Conservation (phyloP, 1,140 invertebrate genomes). For the Achroia grisella region DNA sequence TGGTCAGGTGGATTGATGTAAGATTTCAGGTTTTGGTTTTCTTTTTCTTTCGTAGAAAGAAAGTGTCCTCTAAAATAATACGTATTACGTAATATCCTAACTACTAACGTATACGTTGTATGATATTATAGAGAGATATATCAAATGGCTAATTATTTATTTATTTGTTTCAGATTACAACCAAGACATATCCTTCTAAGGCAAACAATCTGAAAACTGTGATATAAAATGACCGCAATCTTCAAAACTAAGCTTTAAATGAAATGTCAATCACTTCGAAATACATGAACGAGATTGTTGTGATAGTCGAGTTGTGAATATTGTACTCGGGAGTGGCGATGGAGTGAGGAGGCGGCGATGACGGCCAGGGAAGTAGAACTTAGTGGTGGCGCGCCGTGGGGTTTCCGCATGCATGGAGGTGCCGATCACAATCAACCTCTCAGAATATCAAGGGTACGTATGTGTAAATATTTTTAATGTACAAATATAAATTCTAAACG, state of each 20-base stretch:
- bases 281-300: not conserved
- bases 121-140: not conserved
- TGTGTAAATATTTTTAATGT: not conserved
- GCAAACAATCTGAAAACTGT: slow-evolving; percentile 18
- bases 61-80: too few relatives aligned
- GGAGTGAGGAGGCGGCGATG: slow-evolving; percentile 70
- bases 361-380: slow-evolving; percentile 81
- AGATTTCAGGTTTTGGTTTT: too few relatives aligned
- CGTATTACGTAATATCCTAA: too few relatives aligned
- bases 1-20: too few relatives aligned
- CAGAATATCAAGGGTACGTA: slow-evolving; percentile 85
- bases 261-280: not conserved
- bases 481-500: too few relatives aligned
- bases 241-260: slow-evolving; percentile 30
- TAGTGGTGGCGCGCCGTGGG: slow-evolving; percentile 90
- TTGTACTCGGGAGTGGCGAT: slow-evolving; percentile 23
- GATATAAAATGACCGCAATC: slow-evolving; percentile 27
- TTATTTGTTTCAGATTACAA: slow-evolving; percentile 26
- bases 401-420: slow-evolving; percentile 90
- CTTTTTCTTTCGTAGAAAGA: too few relatives aligned
- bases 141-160: slow-evolving; percentile 1
- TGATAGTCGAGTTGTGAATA: slow-evolving; percentile 17
- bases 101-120: too few relatives aligned
- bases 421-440: slow-evolving; percentile 82
- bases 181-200: slow-evolving; percentile 9